Evolutionary conservation across 1,140 invertebrate genomes (phyloP), one percentile per base, ranked within the genome.

Genomic region (Eurosta solidaginis): DNA sequence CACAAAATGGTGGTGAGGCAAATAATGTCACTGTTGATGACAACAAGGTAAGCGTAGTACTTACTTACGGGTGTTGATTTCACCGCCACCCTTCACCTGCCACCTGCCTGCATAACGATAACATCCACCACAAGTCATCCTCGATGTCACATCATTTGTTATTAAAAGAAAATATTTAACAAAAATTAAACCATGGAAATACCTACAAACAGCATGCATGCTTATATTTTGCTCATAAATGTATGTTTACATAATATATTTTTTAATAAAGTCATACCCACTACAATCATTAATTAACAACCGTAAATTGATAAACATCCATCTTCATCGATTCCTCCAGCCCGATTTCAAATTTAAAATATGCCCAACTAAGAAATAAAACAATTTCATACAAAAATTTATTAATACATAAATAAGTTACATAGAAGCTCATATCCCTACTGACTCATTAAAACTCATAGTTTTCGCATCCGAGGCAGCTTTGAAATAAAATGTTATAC

Each of bases 1-100:
- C 44, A 27, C 59, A 68, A 68, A 68, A 42, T 68, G 59, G 59
- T n/a, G 75, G 47, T 76, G 50, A 76, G 49, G 2, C 73, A 47
- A 47, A n/a, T 45, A 27, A 47, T 22, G 44, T 47, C 22, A 47
- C 14, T 74, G 45, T 42, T 29, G 68, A 36, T 29, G 68, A 78
- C 25, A 73, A 59, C 17, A 74, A 78, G 78, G 78, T 78, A 78
- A 78, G 78, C 40, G 73, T 10, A n/a, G 7, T 36, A 59, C 54
- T 29, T 59, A 59, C 54, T 40, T 40, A 40, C 40, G 59, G 27
- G 40, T 68, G 59, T 68, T 29, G 59, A 40, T 20, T 68, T 68
- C 59, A 68, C 29, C 29, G 22, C 1, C 10, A 25, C 50, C 29
- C 54, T n/a, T 45, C 68, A 47, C 73, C 20, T n/a, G n/a, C 12